Evolutionary conservation across 1,140 invertebrate genomes (phyloP).

Genomic region (Papilio aristodemus): DNA sequence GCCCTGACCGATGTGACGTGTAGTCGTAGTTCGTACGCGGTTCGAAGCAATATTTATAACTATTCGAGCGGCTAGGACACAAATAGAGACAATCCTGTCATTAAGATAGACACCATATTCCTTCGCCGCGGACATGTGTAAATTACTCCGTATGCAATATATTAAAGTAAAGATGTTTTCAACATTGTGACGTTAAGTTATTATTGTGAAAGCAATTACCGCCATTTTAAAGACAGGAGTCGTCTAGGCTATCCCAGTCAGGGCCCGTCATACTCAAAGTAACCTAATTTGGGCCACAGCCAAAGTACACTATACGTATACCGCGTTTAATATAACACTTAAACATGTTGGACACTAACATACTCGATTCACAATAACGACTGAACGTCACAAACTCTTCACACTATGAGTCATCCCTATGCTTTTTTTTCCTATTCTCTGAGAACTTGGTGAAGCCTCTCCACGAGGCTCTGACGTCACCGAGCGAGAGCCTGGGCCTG

Average conservation of each 20-base stretch:
- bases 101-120: background rate
- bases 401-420: slow-evolving; percentile 47
- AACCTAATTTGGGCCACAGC: too few relatives aligned
- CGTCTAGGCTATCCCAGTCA: too few relatives aligned
- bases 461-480: slow-evolving; percentile 62
- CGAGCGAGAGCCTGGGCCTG: slow-evolving; percentile 44
- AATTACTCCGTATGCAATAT: slow-evolving; percentile 1
- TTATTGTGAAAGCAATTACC: slow-evolving; percentile 4
- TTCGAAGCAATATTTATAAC: slow-evolving; percentile 9
- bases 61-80: slow-evolving; percentile 34
- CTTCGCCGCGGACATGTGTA: background rate
- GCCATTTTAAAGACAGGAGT: too few relatives aligned
- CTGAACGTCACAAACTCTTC: slow-evolving; percentile 1
- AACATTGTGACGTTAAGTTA: background rate
- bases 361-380: background rate
- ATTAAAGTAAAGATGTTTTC: background rate
- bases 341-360: too few relatives aligned
- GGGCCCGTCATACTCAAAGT: too few relatives aligned
- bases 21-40: slow-evolving; percentile 2
- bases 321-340: too few relatives aligned
- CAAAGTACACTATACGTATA: too few relatives aligned
- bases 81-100: slow-evolving; percentile 14
- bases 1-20: slow-evolving; percentile 9
- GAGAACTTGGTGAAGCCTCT: slow-evolving; percentile 60
- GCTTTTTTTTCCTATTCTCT: slow-evolving; percentile 55